A percentile compares a stretch with the other conserved stretches of the same genome.
Conservation (phyloP, 1,140 invertebrate genomes). For the Galendromus occidentalis region DNA sequence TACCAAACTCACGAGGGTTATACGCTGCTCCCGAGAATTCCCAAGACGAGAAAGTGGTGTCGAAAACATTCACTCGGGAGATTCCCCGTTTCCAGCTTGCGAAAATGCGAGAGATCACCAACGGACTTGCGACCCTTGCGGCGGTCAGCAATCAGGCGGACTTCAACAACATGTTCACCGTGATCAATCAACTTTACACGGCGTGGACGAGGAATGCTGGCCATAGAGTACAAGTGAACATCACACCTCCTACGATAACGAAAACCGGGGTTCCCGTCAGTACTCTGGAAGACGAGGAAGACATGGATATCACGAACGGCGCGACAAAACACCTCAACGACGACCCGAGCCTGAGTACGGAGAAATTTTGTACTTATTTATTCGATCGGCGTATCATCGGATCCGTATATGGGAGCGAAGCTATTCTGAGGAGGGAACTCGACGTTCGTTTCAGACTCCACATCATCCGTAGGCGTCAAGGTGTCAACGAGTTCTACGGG, state of each 20-base stretch:
- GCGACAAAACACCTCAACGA: background rate
- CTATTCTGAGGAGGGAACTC: too few species aligned
- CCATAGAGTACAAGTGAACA: background rate
- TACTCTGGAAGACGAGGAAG: background rate
- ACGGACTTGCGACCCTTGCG: background rate
- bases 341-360: conserved; percentile 1
- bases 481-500: too few species aligned
- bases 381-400: too few species aligned
- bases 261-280: background rate
- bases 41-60: too few species aligned
- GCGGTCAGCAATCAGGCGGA: background rate
- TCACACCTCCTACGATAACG: background rate
- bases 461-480: too few species aligned
- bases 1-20: background rate
- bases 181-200: background rate
- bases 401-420: too few species aligned
- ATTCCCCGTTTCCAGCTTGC: background rate
- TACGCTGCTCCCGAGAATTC: too few species aligned
- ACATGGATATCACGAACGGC: background rate
- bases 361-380: too few species aligned
- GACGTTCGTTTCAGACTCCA: too few species aligned
- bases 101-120: conserved; percentile 4
- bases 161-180: conserved; percentile 5
- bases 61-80: too few species aligned
- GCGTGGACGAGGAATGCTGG: background rate